Evolutionary conservation across 2,888 invertebrate species (phyloP).

Genomic region (Trachelus iudaicus): DNA sequence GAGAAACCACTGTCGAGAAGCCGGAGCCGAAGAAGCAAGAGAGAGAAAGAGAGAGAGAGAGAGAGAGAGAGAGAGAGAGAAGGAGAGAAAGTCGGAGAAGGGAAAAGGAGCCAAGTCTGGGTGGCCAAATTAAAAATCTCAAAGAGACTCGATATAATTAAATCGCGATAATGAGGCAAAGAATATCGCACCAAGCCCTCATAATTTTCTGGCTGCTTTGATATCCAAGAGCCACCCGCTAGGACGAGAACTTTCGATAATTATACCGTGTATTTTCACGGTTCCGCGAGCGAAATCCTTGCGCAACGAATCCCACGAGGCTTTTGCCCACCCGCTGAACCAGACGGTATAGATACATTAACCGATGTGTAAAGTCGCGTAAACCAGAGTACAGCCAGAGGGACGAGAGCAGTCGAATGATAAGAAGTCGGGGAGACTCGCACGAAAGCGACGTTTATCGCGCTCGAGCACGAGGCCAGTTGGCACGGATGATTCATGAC

Average conservation of each 20-base stretch:
- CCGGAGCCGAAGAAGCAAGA: no score
- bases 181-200: conserved; percentile 44
- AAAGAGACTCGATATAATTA: conserved; percentile 58
- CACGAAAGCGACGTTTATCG: conserved; percentile 57
- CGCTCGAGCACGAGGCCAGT: conserved; percentile 58
- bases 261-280: conserved; percentile 34
- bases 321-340: no score
- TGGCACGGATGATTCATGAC: conserved; percentile 61
- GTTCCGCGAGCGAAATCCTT: background rate
- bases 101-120: conserved; percentile 12
- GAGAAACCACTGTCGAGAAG: background rate
- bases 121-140: conserved; percentile 52
- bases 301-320: no score
- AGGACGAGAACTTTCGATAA: conserved; percentile 44
- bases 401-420: no score
- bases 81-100: no score
- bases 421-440: conserved; percentile 20
- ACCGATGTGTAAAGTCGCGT: no score
- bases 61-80: no score
- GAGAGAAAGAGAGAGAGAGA: no score
- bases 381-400: no score
- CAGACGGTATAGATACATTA: no score
- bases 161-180: conserved; percentile 59
- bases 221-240: conserved; percentile 36
- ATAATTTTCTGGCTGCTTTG: conserved; percentile 53